Evolutionary conservation across 1,140 invertebrate genomes (phyloP).

Genomic region (Heliconius melpomene): DNA sequence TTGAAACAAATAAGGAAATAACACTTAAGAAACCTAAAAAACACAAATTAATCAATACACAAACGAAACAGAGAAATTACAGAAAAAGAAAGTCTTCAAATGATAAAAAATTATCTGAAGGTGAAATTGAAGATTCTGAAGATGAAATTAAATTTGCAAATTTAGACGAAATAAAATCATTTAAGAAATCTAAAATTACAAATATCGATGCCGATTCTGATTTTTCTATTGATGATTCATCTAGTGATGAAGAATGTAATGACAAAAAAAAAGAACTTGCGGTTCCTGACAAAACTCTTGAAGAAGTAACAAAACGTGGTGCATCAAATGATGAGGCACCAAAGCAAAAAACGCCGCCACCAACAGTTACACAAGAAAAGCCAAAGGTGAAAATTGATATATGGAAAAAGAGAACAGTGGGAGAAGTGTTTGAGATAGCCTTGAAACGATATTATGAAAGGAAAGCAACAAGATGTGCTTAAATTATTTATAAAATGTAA

Average conservation of each 20-base stretch:
- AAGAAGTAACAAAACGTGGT: background rate
- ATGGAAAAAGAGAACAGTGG: conserved; percentile 93
- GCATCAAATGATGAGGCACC: background rate
- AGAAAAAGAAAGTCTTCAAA: conserved; percentile 82
- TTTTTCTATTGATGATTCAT: conserved; percentile 83
- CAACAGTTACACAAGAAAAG: conserved; percentile 38
- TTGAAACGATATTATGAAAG: conserved; percentile 89
- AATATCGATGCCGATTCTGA: conserved; percentile 87
- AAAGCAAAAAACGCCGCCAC: conserved; percentile 24
- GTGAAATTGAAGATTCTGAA: conserved; percentile 70
- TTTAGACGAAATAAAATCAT: conserved; percentile 66
- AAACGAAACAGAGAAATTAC: conserved; percentile 79
- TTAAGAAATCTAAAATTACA: conserved; percentile 75
- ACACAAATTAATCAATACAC: conserved; percentile 43
- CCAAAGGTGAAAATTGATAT: conserved; percentile 84
- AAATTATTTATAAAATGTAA: conserved; percentile 18
- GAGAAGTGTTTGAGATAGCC: conserved; percentile 90
- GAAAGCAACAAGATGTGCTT: conserved; percentile 82
- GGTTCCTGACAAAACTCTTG: conserved; percentile 3
- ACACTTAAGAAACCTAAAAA: conserved; percentile 17
- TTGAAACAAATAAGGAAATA: conserved; percentile 19
- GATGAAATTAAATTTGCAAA: conserved; percentile 74
- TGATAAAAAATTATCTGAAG: conserved; percentile 71
- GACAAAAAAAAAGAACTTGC: conserved; percentile 45
- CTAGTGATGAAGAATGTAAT: conserved; percentile 75